These are phyloP conservation scores for Cyphomyrus plagiostoma DNA, from an alignment of 2,113 vertebrate genomes.

Conservation along the genomic window DNA sequence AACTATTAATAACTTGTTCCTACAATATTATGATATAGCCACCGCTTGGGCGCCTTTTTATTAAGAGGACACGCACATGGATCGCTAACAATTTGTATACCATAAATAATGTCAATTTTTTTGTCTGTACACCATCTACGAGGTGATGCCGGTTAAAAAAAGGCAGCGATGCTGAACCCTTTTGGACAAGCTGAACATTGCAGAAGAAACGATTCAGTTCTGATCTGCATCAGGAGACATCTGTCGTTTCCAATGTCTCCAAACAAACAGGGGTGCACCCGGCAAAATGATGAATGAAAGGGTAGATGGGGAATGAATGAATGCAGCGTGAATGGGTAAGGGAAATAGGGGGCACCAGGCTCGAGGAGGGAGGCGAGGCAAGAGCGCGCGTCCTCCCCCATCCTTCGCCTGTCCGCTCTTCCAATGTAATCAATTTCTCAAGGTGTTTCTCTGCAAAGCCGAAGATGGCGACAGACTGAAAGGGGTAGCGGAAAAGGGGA, in stretches of 20 bases:
- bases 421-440: conserved; percentile 55
- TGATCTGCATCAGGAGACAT: not conserved
- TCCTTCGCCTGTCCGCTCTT: conserved; percentile 44
- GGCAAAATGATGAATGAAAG: conserved; percentile 35
- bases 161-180: not conserved
- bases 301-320: conserved; percentile 36
- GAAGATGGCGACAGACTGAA: conserved; percentile 74
- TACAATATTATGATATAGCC: not conserved
- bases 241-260: not conserved
- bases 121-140: not conserved
- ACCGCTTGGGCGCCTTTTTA: not conserved
- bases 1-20: not conserved
- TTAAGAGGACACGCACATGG: not conserved
- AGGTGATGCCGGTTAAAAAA: not conserved
- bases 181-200: not conserved
- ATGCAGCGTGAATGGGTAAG: conserved; percentile 25
- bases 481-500: conserved; percentile 46
- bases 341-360: conserved; percentile 31
- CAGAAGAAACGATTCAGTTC: not conserved
- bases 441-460: conserved; percentile 64
- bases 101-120: not conserved
- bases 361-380: conserved; percentile 47
- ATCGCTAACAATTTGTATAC: not conserved
- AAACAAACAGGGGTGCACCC: not conserved
- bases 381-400: conserved; percentile 43